Conservation (phyloP, 1,140 invertebrate species). For the Heliconius melpomene region DNA sequence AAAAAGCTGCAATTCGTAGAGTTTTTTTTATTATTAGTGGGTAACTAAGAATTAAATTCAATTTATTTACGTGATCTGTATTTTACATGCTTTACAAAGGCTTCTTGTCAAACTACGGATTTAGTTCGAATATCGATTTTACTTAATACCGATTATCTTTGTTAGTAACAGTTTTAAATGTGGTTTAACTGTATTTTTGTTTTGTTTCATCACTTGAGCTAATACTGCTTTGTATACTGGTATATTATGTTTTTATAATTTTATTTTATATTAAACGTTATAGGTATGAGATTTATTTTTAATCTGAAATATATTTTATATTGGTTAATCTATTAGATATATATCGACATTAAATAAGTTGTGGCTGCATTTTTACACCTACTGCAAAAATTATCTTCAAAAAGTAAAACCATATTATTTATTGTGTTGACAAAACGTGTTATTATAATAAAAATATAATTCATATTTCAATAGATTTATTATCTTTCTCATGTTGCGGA, state of each 20-base stretch:
- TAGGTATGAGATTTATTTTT: no score
- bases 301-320: no score
- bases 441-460: no score
- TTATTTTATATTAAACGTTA: not conserved
- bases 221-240: not conserved
- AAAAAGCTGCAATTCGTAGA: no score
- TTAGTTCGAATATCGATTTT: constrained; percentile 24
- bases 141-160: constrained; percentile 24
- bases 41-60: not conserved
- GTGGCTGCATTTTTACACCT: no score
- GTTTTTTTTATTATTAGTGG: not conserved
- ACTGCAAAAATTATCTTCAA: no score
- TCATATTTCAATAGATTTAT: no score
- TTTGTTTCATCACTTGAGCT: constrained; percentile 13
- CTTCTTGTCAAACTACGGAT: constrained; percentile 30
- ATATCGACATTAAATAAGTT: no score
- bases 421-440: no score
- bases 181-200: constrained; percentile 22
- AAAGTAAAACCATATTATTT: no score
- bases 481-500: no score
- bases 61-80: not conserved
- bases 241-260: not conserved
- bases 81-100: constrained; percentile 22
- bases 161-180: constrained; percentile 27
- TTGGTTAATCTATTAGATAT: no score